Conservation (phyloP, 2,888 invertebrate species). For the Chrysolina haemoptera region DNA sequence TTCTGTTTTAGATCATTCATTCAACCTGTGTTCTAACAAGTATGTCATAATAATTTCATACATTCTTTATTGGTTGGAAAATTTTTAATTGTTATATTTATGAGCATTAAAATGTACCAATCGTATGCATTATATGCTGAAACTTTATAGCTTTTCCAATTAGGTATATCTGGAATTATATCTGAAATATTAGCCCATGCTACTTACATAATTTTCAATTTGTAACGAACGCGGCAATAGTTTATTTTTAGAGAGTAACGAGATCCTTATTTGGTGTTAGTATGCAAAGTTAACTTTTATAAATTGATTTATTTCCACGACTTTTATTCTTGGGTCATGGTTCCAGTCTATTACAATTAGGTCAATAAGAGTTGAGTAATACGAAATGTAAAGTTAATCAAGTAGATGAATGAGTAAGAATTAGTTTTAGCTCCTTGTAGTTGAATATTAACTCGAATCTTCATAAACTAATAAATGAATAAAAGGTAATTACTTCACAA, state of each 20-base stretch:
- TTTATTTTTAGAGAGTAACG: constrained; percentile 25
- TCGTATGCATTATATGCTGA: no score
- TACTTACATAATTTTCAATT: constrained; percentile 9
- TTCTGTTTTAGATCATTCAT: no score
- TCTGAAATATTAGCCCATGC: neutral
- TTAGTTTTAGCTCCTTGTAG: neutral
- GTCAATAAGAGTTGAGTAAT: constrained; percentile 12
- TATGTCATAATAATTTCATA: no score
- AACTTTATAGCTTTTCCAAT: neutral
- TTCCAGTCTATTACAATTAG: constrained; percentile 24
- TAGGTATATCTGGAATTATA: neutral
- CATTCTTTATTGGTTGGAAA: no score
- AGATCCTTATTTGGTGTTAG: constrained; percentile 21
- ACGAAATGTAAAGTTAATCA: neutral
- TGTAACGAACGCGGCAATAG: constrained; percentile 7
- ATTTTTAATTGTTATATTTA: neutral
- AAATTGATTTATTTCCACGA: constrained; percentile 15
- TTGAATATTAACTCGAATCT: no score
- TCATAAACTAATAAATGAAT: no score
- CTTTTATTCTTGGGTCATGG: constrained; percentile 27
- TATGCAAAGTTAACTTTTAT: constrained; percentile 26
- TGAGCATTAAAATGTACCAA: neutral
- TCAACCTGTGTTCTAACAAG: no score
- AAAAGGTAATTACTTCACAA: no score
- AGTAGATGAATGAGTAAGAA: constrained; percentile 8